Conservation (phyloP, 2,797 vertebrate genomes). For the Rhinophrynus dorsalis region DNA sequence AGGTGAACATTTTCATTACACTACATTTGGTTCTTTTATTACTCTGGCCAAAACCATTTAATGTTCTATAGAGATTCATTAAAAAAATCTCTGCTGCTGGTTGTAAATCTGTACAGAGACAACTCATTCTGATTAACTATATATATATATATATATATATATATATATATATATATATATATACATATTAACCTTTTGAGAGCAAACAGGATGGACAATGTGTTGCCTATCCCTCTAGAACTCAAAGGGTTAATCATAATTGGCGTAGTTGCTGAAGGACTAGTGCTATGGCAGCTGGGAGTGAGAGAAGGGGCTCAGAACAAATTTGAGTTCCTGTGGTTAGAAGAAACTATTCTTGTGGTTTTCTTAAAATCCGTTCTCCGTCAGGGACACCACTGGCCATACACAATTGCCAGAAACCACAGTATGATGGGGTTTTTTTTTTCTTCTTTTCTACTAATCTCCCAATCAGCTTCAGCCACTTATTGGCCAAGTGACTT, state of each 20-base stretch:
- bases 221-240: too few species aligned
- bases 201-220: too few species aligned
- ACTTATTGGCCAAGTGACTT: conserved; percentile 13
- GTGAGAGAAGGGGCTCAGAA: conserved; percentile 68
- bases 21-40: conserved; percentile 3
- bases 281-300: conserved; percentile 73
- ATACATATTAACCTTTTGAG: too few species aligned
- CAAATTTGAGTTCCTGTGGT: conserved; percentile 70
- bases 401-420: conserved; percentile 32
- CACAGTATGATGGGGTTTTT: too few species aligned
- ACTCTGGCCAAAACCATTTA: background rate
- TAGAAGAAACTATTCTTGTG: conserved; percentile 26
- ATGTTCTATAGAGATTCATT: conserved; percentile 11
- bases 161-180: too few species aligned
- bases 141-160: too few species aligned
- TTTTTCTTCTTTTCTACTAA: background rate
- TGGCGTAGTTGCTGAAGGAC: conserved; percentile 74
- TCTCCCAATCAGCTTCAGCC: conserved; percentile 7
- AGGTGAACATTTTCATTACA: conserved; percentile 15
- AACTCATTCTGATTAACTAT: background rate
- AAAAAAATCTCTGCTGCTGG: background rate
- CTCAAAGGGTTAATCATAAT: too few species aligned
- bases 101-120: conserved; percentile 10
- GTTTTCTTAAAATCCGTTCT: conserved; percentile 24
- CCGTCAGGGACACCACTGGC: conserved; percentile 22